Evolutionary conservation across 2,888 invertebrate genomes (phyloP).

Genomic region (Andrena hattorfiana): DNA sequence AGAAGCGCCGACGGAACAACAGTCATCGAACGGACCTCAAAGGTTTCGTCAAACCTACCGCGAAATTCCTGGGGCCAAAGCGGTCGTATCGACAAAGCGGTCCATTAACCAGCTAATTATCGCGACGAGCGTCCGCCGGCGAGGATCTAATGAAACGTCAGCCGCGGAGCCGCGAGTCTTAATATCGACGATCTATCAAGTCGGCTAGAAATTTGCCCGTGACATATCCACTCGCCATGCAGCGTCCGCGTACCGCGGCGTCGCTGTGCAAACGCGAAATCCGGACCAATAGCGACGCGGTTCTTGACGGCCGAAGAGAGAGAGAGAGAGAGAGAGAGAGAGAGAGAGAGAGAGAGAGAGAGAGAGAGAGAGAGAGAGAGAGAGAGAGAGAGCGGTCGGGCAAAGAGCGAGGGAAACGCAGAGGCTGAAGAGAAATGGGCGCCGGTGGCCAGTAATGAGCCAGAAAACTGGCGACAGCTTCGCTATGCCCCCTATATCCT

Average conservation of each 20-base stretch:
- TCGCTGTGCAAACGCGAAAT: conserved; percentile 40
- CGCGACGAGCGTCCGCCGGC: conserved; percentile 5
- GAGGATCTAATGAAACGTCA: conserved; percentile 11
- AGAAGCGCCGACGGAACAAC: not conserved
- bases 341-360: not conserved
- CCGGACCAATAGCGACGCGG: conserved; percentile 40
- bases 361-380: not conserved
- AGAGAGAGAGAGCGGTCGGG: not conserved
- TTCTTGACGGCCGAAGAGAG: conserved; percentile 25
- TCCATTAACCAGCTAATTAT: conserved; percentile 42
- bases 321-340: not conserved
- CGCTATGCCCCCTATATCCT: conserved; percentile 78
- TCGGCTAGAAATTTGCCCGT: conserved; percentile 31
- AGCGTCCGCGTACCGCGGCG: not conserved
- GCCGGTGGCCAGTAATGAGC: conserved; percentile 83
- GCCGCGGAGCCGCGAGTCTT: conserved; percentile 50
- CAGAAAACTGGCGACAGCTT: conserved; percentile 85
- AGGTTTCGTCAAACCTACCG: not conserved
- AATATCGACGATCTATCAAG: conserved; percentile 70
- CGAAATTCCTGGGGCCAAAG: not conserved
- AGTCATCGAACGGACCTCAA: not conserved
- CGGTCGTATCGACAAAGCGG: not conserved
- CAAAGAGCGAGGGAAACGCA: conserved; percentile 9
- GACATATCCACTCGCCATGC: conserved; percentile 20
- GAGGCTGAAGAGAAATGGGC: conserved; percentile 77